Evolutionary conservation across 2,113 vertebrate species (phyloP).

Genomic region (Pogona vitticeps): DNA sequence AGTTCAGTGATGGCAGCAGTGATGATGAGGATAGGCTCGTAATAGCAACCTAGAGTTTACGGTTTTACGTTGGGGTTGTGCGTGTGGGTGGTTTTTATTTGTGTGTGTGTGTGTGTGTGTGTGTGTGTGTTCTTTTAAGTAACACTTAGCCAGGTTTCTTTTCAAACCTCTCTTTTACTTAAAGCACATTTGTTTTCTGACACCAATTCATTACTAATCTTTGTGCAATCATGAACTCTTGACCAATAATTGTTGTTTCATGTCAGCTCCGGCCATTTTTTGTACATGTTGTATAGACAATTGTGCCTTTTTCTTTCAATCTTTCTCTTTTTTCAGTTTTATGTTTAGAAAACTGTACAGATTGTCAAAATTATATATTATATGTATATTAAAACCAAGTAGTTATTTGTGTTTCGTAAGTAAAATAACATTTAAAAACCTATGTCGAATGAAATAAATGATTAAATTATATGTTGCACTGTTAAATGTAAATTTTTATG

Average conservation of each 20-base stretch:
- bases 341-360: constrained; percentile 95
- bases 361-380: constrained; percentile 87
- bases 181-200: constrained; percentile 97
- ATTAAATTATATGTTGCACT: constrained; percentile 95
- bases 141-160: constrained; percentile 87
- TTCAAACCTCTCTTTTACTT: constrained; percentile 83
- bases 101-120: constrained; percentile 47
- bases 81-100: constrained; percentile 1
- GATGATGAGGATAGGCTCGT: constrained; percentile 96
- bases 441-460: constrained; percentile 85
- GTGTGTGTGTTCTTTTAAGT: constrained; percentile 77
- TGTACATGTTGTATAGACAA: constrained; percentile 99
- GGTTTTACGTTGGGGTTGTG: constrained; percentile 36
- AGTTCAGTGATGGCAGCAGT: constrained; percentile 89
- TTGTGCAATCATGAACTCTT: constrained; percentile 95
- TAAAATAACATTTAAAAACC: constrained; percentile 67
- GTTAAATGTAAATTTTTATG: constrained; percentile 97
- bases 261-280: constrained; percentile 89
- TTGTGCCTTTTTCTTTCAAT: constrained; percentile 84
- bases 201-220: constrained; percentile 87
- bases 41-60: constrained; percentile 88
- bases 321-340: constrained; percentile 88
- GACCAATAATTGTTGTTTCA: constrained; percentile 92
- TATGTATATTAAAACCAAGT: constrained; percentile 87
- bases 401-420: constrained; percentile 91